Percentiles rank a stretch among this genome's conserved stretches.
Evolutionary conservation across 2,797 vertebrate species (phyloP).

Genomic region (Antennarius maculatus): DNA sequence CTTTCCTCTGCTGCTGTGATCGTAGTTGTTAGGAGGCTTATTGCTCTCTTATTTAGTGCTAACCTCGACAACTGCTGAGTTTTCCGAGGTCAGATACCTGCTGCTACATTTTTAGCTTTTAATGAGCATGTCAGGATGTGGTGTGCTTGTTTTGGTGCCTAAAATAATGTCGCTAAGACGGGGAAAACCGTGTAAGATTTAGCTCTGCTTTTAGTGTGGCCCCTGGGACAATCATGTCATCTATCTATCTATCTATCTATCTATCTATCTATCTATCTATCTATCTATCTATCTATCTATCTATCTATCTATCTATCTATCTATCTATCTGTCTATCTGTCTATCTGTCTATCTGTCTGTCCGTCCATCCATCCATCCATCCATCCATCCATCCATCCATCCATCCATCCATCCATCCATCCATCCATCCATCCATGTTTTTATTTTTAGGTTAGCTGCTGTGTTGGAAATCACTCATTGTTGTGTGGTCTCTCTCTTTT

Average conservation of each 20-base stretch:
- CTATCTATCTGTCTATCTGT: too few relatives aligned
- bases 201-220: background rate
- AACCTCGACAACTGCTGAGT: constrained; percentile 38
- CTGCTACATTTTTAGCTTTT: constrained; percentile 41
- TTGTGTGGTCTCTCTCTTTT: constrained; percentile 72
- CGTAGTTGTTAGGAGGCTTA: constrained; percentile 53
- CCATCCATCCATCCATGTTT: constrained; percentile 11
- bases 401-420: background rate
- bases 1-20: constrained; percentile 60
- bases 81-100: constrained; percentile 38
- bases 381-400: background rate
- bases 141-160: constrained; percentile 7
- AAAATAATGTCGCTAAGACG: background rate
- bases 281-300: too few relatives aligned
- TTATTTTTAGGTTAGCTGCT: constrained; percentile 53
- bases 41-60: constrained; percentile 65
- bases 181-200: background rate
- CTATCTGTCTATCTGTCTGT: too few relatives aligned
- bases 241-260: constrained; percentile 6
- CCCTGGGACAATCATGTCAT: background rate
- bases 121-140: constrained; percentile 17
- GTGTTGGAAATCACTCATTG: constrained; percentile 71
- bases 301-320: constrained; percentile 1
- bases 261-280: background rate
- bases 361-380: too few relatives aligned